phyloP scores from a whole-genome alignment of 2,797 vertebrate species.

The Okamejei kenojei region DNA sequence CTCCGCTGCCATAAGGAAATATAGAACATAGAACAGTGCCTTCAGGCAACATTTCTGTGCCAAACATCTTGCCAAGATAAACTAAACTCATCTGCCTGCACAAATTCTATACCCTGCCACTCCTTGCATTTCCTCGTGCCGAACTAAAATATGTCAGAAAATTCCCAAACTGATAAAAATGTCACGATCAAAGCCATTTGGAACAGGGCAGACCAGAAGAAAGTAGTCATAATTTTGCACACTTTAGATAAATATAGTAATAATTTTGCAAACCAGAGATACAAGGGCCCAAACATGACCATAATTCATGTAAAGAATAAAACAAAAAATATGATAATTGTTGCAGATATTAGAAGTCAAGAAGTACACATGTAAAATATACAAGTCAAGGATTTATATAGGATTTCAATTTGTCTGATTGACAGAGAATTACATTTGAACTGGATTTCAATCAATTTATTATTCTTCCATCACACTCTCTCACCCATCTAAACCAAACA shows the following conservation, averaged over 20 bases:
- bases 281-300: no score
- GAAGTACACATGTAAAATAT: background rate
- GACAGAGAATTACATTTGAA: background rate
- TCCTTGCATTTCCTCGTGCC: no score
- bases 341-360: background rate
- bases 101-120: no score
- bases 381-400: background rate
- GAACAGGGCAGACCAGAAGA: background rate
- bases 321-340: background rate
- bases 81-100: no score
- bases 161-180: background rate
- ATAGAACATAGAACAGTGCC: no score
- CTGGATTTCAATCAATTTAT: background rate
- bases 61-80: no score
- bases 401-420: background rate
- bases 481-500: background rate
- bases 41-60: no score
- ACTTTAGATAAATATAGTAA: background rate
- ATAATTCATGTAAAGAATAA: background rate
- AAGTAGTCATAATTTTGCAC: background rate
- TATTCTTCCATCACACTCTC: no score
- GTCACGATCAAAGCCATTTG: no score
- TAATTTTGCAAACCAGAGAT: background rate
- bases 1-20: no score
- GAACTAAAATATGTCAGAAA: no score